Evolutionary conservation across 2,797 vertebrate species (phyloP), one percentile per base, ranked within the genome.

Genomic region (Ispidina lecontei): DNA sequence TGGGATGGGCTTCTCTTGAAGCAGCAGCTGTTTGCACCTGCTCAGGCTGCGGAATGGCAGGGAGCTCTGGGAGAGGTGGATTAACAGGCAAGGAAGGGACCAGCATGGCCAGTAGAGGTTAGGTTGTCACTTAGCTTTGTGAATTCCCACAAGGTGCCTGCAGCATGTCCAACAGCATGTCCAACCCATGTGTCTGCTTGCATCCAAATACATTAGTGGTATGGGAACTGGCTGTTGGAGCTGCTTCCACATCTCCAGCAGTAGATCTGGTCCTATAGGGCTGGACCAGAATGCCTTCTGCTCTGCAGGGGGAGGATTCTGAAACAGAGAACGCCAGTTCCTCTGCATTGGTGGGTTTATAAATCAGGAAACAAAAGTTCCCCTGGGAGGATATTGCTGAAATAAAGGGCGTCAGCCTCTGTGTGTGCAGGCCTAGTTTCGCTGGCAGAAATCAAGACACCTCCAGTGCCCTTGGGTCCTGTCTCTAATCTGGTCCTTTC

Each of bases 21-120:
- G 71, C 51, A 35, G 68, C 91, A 82, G 91, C 86, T 79, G 75
- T 14, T 43, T 39, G 56, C 60, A 54, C 51, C 72, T 82, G 75
- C 68, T 25, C 1, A 5, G 43, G 14, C 29, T 11, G 55, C 23
- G 63, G 21, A 33, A 10, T 8, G 29, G 28, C 63, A 9, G 52
- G 14, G 60, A 14, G 46, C 60, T 21, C 37, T 39, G 49, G 4
- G 17, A 46, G 54, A 65, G 58, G 26, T 39, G 73, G 67, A 58
- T 51, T 49, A 56, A 9, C 35, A 54, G 39, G 39, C n/a, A 0
- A 39, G 56, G 37, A 55, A 31, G 47, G 12, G 29, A 58, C 64
- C 64, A 18, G 1, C 4, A 0, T 41, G 37, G 47, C 31, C 65
- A 33, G 56, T 58, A 67, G 81, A 33, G 55, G 25, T 76, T 58